These are phyloP conservation scores for Natrix natrix DNA, from an alignment of 2,797 vertebrate species.

Conservation along the genomic window DNA sequence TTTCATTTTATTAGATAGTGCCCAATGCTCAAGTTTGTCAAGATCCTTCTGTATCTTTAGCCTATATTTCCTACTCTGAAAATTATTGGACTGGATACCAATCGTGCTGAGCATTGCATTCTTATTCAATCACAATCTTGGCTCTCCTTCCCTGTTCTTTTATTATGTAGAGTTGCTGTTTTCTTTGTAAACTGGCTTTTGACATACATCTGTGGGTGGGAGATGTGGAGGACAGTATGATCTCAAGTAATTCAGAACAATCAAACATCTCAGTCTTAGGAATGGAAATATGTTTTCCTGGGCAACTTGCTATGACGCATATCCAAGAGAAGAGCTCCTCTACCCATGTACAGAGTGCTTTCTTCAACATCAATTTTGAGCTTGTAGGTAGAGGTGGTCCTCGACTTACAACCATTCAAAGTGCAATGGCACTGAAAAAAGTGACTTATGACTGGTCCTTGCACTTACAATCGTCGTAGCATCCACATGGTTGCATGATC, in stretches of 20 bases:
- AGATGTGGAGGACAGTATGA: not conserved
- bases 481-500: not conserved
- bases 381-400: not conserved
- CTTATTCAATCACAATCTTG: not conserved
- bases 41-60: no score
- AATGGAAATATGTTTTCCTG: not conserved
- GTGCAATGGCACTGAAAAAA: not conserved
- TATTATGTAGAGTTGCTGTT: not conserved
- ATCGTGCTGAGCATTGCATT: not conserved
- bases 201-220: not conserved
- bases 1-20: no score
- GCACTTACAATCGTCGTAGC: not conserved
- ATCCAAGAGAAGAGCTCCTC: not conserved
- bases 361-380: not conserved
- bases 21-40: no score
- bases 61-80: not conserved
- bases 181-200: not conserved
- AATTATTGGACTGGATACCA: not conserved
- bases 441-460: not conserved
- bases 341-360: not conserved
- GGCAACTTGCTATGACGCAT: not conserved
- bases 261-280: not conserved
- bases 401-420: not conserved
- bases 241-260: not conserved
- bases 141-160: not conserved